Evolutionary conservation across 2,113 vertebrate species (phyloP), one percentile per base, ranked within the genome.

Genomic region (Rhinogobius similis): DNA sequence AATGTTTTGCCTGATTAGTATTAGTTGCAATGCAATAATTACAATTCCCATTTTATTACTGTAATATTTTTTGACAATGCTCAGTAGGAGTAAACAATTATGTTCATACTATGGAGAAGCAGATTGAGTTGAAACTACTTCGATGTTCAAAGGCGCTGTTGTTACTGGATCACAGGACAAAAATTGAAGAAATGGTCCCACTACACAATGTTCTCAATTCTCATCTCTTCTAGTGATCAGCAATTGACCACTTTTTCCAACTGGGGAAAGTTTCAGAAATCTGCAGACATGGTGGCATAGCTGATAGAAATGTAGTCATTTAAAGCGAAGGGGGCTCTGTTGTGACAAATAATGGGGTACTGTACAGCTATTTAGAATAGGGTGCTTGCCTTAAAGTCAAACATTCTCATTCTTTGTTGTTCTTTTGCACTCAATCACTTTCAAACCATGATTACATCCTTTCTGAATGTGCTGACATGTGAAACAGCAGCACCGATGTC

Each of bases 131-230:
- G 68, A 53, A 72, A 69, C 75, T 55, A 76, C 76, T 55, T 59
- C 26, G 70, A n/a, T n/a, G n/a, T n/a, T n/a, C n/a, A n/a, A 73
- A 89, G 81, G 89, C 80, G 83, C 63, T 67, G 78, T 77, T 87
- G 85, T 86, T 85, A 91, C 80, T 26, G 76, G 78, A 89, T 89
- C 86, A 78, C 87, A 82, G 81, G 85, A 83, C 77, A 83, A 86
- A 90, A 85, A 85, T 21, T 68, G 72, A 75, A 62, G 71, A 85
- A 75, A 62, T 52, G 59, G 65, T 65, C 63, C 20, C 14, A 27
- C 32, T 58, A 68, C 8, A 53, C 63, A 72, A 83, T n/a, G 77
- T 62, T 68, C 63, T 70, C 16, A 44, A 44, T 48, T 10, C 50
- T 29, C n/a, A 55, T 6, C 20, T 5, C 12, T 29, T 20, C 50